These are phyloP conservation scores for Papilio xuthus DNA, from an alignment of 1,140 invertebrate species.

Conservation along the genomic window DNA sequence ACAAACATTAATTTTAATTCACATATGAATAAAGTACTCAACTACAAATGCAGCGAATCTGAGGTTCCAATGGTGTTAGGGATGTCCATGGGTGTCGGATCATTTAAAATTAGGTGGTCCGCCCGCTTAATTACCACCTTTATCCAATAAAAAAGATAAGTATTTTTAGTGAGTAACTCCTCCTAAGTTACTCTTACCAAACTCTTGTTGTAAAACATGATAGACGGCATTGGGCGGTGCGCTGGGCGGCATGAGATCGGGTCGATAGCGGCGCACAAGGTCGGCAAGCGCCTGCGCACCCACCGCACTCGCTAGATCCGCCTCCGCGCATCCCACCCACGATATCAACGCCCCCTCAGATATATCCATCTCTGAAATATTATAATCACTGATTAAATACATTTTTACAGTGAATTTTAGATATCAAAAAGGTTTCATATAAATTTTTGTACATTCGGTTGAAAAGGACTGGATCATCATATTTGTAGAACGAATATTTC, in stretches of 20 bases:
- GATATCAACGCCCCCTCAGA: conserved; percentile 58
- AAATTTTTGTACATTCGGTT: too few relatives aligned
- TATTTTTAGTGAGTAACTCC: not conserved
- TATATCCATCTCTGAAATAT: conserved; percentile 56
- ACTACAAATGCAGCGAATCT: too few relatives aligned
- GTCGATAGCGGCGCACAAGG: conserved; percentile 62
- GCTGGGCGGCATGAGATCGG: conserved; percentile 56
- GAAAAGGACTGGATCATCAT: too few relatives aligned
- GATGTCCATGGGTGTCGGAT: not conserved
- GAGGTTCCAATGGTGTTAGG: too few relatives aligned
- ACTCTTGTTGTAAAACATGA: not conserved
- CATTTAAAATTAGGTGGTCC: too few relatives aligned
- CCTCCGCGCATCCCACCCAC: conserved; percentile 59
- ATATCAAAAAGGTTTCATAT: too few relatives aligned
- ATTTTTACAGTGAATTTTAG: too few relatives aligned
- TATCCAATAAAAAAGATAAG: too few relatives aligned
- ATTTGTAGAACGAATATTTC: too few relatives aligned
- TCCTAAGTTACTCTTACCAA: not conserved
- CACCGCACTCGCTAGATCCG: conserved; percentile 52
- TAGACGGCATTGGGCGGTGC: not conserved
- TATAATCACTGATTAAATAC: not conserved
- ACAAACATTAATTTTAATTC: too few relatives aligned
- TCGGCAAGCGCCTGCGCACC: conserved; percentile 51
- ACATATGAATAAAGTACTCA: too few relatives aligned
- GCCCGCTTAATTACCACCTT: too few relatives aligned